A percentile compares a stretch with the other conserved stretches of the same genome.
Evolutionary conservation across 1,140 invertebrate genomes (phyloP).

Genomic region (Drosophila oshimai): DNA sequence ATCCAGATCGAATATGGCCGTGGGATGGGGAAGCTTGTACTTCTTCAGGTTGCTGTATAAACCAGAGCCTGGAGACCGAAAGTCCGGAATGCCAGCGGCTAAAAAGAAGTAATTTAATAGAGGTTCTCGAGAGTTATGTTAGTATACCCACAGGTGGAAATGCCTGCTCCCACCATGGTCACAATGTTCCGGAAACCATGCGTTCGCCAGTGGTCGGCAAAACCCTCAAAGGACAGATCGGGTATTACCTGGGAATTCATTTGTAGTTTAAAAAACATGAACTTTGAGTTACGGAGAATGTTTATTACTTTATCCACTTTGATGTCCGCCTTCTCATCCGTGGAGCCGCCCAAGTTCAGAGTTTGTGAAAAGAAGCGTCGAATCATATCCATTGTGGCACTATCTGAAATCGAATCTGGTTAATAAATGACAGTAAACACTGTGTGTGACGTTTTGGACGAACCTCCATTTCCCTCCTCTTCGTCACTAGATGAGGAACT

Average conservation of each 20-base stretch:
- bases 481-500: constrained; percentile 12
- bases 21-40: constrained; percentile 96
- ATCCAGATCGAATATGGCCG: constrained; percentile 96
- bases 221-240: constrained; percentile 86
- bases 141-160: constrained; percentile 92
- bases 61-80: constrained; percentile 94
- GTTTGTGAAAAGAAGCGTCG: constrained; percentile 54
- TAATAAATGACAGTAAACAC: constrained; percentile 7
- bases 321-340: constrained; percentile 1
- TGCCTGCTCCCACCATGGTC: constrained; percentile 96
- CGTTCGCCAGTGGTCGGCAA: constrained; percentile 89
- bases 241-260: constrained; percentile 83
- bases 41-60: constrained; percentile 96
- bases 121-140: not conserved
- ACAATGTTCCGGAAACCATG: constrained; percentile 93
- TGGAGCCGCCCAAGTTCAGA: constrained; percentile 21
- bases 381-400: constrained; percentile 53
- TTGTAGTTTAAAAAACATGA: not conserved
- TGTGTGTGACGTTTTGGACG: not conserved
- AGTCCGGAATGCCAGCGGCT: constrained; percentile 98
- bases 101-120: constrained; percentile 58
- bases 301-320: constrained; percentile 40
- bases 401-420: constrained; percentile 8
- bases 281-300: not conserved
- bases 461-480: constrained; percentile 9